A percentile compares a stretch with the other conserved stretches of the same genome.
Evolutionary conservation across 2,113 vertebrate species (phyloP).

Genomic region (Chionomys nivalis): DNA sequence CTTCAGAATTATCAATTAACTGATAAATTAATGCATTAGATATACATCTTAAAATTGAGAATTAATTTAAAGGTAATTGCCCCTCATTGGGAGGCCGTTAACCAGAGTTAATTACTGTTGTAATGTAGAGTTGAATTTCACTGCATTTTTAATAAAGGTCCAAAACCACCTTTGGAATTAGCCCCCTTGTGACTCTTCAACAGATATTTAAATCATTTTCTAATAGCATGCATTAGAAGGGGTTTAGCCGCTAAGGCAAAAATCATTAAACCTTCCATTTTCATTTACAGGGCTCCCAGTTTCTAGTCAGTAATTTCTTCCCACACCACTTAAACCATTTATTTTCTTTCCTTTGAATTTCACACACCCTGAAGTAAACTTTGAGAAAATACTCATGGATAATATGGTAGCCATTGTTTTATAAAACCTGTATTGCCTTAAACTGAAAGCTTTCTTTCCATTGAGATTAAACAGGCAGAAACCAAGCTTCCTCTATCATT

Average conservation of each 20-base stretch:
- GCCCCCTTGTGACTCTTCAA: conserved; percentile 58
- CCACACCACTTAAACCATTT: conserved; percentile 63
- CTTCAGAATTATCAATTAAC: conserved; percentile 66
- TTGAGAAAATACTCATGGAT: conserved; percentile 44
- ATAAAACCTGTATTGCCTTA: conserved; percentile 19
- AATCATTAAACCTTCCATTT: conserved; percentile 74
- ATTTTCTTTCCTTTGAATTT: conserved; percentile 79
- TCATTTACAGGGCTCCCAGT: conserved; percentile 66
- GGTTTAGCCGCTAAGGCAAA: conserved; percentile 72
- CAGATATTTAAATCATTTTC: conserved; percentile 80
- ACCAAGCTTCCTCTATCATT: conserved; percentile 6
- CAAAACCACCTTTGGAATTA: conserved; percentile 71
- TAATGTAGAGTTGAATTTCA: conserved; percentile 72
- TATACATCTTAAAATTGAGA: conserved; percentile 61
- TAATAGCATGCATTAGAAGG: conserved; percentile 62
- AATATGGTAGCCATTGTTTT: conserved; percentile 57
- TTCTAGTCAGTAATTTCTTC: conserved; percentile 76
- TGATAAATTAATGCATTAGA: conserved; percentile 70
- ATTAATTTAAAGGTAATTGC: conserved; percentile 77
- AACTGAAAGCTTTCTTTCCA: conserved; percentile 45
- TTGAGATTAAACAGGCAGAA: conserved; percentile 10
- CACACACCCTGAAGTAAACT: conserved; percentile 48
- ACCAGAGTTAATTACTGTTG: conserved; percentile 75
- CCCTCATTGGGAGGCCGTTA: conserved; percentile 66
- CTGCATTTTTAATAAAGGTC: conserved; percentile 73